A percentile compares a stretch with the other conserved stretches of the same genome.
phyloP scores from a whole-genome alignment of 2,113 vertebrate genomes.

The Xenus cinereus region DNA sequence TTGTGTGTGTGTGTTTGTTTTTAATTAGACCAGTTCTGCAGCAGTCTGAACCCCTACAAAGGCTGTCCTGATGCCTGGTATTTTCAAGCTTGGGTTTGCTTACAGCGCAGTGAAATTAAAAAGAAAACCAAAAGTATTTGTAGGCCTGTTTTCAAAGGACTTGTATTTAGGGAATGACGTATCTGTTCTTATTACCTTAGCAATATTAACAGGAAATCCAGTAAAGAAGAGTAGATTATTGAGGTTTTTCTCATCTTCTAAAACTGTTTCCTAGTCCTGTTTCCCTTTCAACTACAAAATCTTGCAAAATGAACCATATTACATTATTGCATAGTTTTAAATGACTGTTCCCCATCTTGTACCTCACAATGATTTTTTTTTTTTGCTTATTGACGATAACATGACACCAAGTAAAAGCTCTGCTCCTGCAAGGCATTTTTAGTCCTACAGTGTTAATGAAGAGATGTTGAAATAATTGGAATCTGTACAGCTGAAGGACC shows the following conservation, averaged over 20 bases:
- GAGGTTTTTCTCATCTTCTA: neutral
- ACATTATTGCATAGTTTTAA: neutral
- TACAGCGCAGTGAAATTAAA: neutral
- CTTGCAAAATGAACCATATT: neutral
- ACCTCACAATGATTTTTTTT: neutral
- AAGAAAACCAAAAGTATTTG: neutral
- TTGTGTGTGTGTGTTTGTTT: neutral
- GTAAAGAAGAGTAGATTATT: neutral
- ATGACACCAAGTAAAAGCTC: neutral
- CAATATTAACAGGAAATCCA: neutral
- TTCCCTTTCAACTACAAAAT: neutral
- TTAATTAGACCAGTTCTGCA: neutral
- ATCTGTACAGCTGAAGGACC: neutral
- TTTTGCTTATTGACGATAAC: neutral
- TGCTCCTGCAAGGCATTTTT: neutral
- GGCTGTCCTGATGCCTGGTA: neutral
- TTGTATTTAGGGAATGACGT: neutral
- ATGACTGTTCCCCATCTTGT: neutral
- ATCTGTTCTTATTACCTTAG: neutral
- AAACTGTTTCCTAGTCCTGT: neutral
- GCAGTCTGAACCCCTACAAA: fast-evolving
- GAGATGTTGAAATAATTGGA: neutral
- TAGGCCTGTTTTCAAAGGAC: neutral
- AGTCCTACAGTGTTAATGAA: neutral
- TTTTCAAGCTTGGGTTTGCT: neutral